phyloP scores from a whole-genome alignment of 2,888 invertebrate genomes.

The Apodemia hepburni region DNA sequence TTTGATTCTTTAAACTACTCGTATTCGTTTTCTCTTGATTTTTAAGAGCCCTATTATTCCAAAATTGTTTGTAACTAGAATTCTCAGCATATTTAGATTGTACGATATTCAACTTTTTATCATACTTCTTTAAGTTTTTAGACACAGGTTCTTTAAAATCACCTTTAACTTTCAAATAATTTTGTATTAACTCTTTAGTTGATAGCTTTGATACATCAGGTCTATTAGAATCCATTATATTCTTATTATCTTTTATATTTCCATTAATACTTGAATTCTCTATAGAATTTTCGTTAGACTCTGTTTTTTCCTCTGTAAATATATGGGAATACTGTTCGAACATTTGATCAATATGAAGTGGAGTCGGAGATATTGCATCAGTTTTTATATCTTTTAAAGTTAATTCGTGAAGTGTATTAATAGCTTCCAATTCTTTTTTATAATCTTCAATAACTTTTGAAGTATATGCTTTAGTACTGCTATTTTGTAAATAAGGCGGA shows the following conservation, averaged over 20 bases:
- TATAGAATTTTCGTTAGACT: constrained; percentile 38
- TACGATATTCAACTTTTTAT: constrained; percentile 48
- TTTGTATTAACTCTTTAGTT: constrained; percentile 68
- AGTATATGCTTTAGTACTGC: constrained; percentile 70
- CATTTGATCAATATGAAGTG: constrained; percentile 65
- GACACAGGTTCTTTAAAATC: constrained; percentile 45
- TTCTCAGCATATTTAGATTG: constrained; percentile 42
- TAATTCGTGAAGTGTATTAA: constrained; percentile 68
- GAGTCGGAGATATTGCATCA: constrained; percentile 66
- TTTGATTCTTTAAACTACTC: constrained; percentile 48
- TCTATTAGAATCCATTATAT: constrained; percentile 44
- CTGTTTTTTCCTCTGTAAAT: constrained; percentile 41
- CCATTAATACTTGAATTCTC: constrained; percentile 35
- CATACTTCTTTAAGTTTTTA: constrained; percentile 49
- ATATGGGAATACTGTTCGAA: constrained; percentile 53
- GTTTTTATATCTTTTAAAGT: constrained; percentile 72
- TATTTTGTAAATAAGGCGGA: constrained; percentile 66
- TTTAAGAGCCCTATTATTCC: constrained; percentile 53
- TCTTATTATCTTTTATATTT: constrained; percentile 38
- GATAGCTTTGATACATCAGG: constrained; percentile 62
- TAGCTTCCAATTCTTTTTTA: constrained; percentile 71
- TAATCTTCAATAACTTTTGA: constrained; percentile 77
- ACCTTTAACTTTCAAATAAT: constrained; percentile 68
- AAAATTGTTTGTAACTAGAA: constrained; percentile 46
- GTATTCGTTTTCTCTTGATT: constrained; percentile 37